phyloP scores from a whole-genome alignment of 1,140 invertebrate genomes.

The Hormaphis cornu region DNA sequence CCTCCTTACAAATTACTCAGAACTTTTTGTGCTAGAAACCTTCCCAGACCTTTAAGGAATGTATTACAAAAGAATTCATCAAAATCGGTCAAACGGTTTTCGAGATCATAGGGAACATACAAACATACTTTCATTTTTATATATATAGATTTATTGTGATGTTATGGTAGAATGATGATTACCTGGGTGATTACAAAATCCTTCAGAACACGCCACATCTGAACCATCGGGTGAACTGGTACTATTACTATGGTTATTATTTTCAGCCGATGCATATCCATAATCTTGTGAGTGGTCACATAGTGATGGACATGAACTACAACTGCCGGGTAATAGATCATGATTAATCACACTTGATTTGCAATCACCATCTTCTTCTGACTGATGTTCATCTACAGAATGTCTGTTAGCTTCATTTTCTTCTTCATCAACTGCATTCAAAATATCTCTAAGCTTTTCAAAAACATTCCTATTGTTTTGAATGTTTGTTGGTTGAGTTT shows the following conservation, averaged over 20 bases:
- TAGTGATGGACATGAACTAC: slow-evolving; percentile 41
- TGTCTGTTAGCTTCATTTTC: neutral
- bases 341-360: slow-evolving; percentile 14
- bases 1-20: too few species aligned
- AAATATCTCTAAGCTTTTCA: too few species aligned
- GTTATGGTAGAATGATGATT: slow-evolving; percentile 39
- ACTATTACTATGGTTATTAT: slow-evolving; percentile 47
- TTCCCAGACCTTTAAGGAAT: too few species aligned
- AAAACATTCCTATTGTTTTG: neutral
- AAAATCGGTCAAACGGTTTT: too few species aligned
- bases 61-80: too few species aligned
- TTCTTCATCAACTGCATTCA: slow-evolving; percentile 11
- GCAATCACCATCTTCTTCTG: slow-evolving; percentile 3
- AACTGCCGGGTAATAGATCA: slow-evolving; percentile 21
- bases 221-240: slow-evolving; percentile 71
- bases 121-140: too few species aligned
- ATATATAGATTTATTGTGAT: too few species aligned
- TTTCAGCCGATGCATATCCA: slow-evolving; percentile 71
- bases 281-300: slow-evolving; percentile 69
- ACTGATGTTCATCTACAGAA: slow-evolving; percentile 5
- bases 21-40: too few species aligned
- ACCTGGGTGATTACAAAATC: slow-evolving; percentile 66
- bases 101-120: too few species aligned
- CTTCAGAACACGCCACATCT: slow-evolving; percentile 73
- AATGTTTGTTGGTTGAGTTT: neutral